These are phyloP conservation scores for Colossoma macropomum DNA, from an alignment of 2,113 vertebrate species.

Conservation along the genomic window DNA sequence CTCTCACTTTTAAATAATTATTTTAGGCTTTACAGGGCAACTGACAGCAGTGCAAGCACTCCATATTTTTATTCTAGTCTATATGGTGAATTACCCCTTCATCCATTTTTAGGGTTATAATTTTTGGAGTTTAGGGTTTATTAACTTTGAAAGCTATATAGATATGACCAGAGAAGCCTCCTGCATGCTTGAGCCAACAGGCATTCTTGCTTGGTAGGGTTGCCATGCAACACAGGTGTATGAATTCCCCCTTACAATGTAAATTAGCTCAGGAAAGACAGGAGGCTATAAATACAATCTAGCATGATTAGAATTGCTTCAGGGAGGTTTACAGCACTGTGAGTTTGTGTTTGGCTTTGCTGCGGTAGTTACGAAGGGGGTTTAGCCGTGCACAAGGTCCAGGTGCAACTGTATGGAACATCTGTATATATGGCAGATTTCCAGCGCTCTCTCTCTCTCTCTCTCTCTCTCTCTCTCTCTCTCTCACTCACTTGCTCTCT, in stretches of 20 bases:
- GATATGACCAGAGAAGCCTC: too few species aligned
- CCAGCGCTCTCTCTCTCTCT: slow-evolving; percentile 41
- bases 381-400: slow-evolving; percentile 41
- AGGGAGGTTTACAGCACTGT: slow-evolving; percentile 21
- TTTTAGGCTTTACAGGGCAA: too few species aligned
- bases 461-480: slow-evolving; percentile 6
- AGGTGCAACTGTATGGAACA: slow-evolving; percentile 60
- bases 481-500: slow-evolving; percentile 29
- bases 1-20: too few species aligned
- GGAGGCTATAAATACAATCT: slow-evolving; percentile 49
- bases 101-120: too few species aligned
- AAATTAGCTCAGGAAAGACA: slow-evolving; percentile 29
- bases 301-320: slow-evolving; percentile 40
- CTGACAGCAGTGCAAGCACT: too few species aligned
- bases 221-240: slow-evolving; percentile 53
- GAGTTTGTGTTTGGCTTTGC: background rate
- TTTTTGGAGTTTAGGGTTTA: too few species aligned
- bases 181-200: background rate
- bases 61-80: too few species aligned
- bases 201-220: slow-evolving; percentile 36
- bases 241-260: slow-evolving; percentile 8
- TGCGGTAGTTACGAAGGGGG: slow-evolving; percentile 12
- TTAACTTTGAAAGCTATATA: too few species aligned
- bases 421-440: slow-evolving; percentile 65
- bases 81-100: too few species aligned